Evolutionary conservation across 2,888 invertebrate genomes (phyloP).

Genomic region (Eurois occulta): DNA sequence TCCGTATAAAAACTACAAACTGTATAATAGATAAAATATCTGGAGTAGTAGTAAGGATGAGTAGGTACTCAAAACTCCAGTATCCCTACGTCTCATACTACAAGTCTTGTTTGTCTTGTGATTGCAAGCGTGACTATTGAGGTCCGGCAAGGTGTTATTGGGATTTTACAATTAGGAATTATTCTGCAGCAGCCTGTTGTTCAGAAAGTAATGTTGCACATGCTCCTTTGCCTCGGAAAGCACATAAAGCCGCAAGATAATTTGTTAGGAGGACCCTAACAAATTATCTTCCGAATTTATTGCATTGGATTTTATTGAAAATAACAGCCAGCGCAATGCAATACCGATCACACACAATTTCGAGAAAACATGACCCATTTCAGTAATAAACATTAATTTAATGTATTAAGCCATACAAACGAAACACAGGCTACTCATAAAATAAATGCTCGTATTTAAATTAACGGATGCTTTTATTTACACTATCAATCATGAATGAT

Average conservation of each 20-base stretch:
- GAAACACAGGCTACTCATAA: slow-evolving; percentile 19
- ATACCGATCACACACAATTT: slow-evolving; percentile 3
- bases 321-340: background rate
- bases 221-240: background rate
- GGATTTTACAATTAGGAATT: background rate
- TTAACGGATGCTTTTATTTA: slow-evolving; percentile 44
- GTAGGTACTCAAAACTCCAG: no score
- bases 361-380: slow-evolving; percentile 14
- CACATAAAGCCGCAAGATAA: background rate
- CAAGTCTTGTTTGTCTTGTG: background rate
- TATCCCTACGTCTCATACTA: no score
- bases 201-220: background rate
- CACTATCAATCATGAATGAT: slow-evolving; percentile 61
- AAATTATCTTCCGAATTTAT: background rate
- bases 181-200: no score
- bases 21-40: background rate
- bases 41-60: background rate
- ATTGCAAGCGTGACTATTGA: background rate
- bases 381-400: slow-evolving; percentile 8
- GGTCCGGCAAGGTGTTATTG: no score
- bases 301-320: background rate
- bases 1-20: background rate
- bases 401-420: slow-evolving; percentile 10
- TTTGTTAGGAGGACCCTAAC: no score
- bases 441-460: slow-evolving; percentile 41